Base-by-base conservation (phyloP, 2,113 vertebrate species). In the Apodemus sylvaticus region DNA sequence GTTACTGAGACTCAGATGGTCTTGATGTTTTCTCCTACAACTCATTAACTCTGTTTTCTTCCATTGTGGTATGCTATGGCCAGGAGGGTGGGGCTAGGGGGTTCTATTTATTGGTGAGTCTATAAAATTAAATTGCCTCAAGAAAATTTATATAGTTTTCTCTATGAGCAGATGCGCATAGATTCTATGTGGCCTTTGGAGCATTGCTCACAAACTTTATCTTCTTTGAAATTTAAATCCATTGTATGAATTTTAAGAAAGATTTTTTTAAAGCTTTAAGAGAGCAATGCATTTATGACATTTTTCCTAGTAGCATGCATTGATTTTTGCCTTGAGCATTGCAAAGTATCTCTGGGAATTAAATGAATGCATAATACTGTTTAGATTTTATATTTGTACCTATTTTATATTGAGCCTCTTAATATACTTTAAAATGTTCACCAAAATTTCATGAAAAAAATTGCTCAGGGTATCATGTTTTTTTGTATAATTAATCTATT, bases 1-100 rank as follows among this genome's bases (percentile, higher is more conserved):
- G 68, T 88, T 3, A 60, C 88, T 36, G 85, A 87, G 96, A 74
- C 95, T 93, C 92, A 95, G 94, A 48, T 97, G 94, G 64, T 71
- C 74, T 68, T 62, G 62, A 39, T 82, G 64, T 71, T 79, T 86
- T 53, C 14, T 71, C 81, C n/a, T 34, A 87, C 1, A 53, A 82
- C 39, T 96, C 87, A 86, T 95, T 94, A 96, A 78, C 58, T 96
- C 5, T 26, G 10, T 85, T 82, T 90, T 90, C 66, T 92, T 73
- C 29, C 51, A n/a, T 14, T 60, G 45, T 24, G n/a, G 42, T 29
- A 14, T 26, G 42, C 76, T 94, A 89, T 86, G 89, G 78, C 73
- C 74, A 66, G 89, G 70, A 5, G 53, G 86, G 51, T 71, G 34
- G 58, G 90, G 39, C 36, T 45, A 19, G 24, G 77, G 76, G 29